A percentile compares a stretch with the other conserved stretches of the same genome.
Evolutionary conservation across 2,797 vertebrate species (phyloP).

Genomic region (Myiothlypis coronata): DNA sequence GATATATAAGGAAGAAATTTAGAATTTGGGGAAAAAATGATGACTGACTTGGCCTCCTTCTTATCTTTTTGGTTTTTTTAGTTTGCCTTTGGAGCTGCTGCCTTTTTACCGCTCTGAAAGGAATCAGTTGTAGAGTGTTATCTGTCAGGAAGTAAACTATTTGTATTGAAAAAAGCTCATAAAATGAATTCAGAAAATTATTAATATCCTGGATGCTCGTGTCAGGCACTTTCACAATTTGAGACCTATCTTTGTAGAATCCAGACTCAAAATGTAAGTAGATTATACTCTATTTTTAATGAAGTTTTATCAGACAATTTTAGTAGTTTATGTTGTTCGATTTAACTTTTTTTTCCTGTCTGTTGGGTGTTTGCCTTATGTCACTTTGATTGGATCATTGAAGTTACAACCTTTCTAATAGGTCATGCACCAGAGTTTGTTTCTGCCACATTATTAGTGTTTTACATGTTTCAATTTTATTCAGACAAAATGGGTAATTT

Average conservation of each 20-base stretch:
- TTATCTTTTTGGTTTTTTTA: neutral
- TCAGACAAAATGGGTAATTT: neutral
- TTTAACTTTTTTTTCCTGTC: neutral
- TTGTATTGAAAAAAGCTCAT: constrained; percentile 4
- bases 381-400: neutral
- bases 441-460: neutral
- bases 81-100: constrained; percentile 5
- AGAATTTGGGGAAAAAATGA: neutral
- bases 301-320: neutral
- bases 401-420: neutral
- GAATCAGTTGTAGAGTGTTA: constrained; percentile 36
- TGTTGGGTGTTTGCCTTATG: neutral
- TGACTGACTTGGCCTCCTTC: neutral
- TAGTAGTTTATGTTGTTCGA: neutral
- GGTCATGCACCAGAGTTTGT: neutral
- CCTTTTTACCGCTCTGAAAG: constrained; percentile 14
- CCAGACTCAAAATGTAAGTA: neutral
- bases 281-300: neutral
- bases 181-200: neutral
- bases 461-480: neutral
- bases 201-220: neutral
- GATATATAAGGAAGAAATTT: neutral
- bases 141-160: constrained; percentile 19
- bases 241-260: neutral
- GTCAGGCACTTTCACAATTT: neutral